Evolutionary conservation across 2,888 invertebrate genomes (phyloP), one percentile per base, ranked within the genome.

Genomic region (Machimus atricapillus): DNA sequence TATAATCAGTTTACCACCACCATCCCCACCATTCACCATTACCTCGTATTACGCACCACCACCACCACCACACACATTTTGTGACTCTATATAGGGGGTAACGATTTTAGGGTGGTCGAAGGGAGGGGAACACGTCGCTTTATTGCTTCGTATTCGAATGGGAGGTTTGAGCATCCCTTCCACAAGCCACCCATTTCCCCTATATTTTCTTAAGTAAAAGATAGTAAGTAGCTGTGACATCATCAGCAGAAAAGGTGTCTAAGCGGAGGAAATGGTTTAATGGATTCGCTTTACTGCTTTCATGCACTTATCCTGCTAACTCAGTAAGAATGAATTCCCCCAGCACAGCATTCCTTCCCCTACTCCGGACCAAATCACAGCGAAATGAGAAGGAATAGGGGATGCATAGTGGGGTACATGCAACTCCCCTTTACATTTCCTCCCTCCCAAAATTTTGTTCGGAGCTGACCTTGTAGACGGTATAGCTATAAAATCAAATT

Each of bases 1-100:
- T 78, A 40, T 78, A 78, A 78, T 78, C 78, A 78, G 78, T 78
- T 78, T 78, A 78, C 78, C 40, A 37, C 78, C 66, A 23, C 23
- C 23, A 23, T 4, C n/a, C 23, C 46, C 78, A 46, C n/a, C 77
- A 43, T 16, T 37, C 37, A 46, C 43, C 43, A 46, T 46, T 46
- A 14, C 14, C 56, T 19, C n/a, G 56, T n/a, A 56, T 56, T 56
- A 46, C 16, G 31, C 3, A 31, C 31, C 31, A 31, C 16, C 43
- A 46, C 14, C 43, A 16, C 43, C 14, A 46, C 3, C 56, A 56
- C n/a, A n/a, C 56, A 27, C 66, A 3, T 27, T 37, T 37, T 37
- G n/a, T 37, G 6, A 52, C n/a, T 34, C 31, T n/a, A 12, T n/a
- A 12, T 77, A 37, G 34, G 19, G 2, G n/a, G n/a, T 7, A n/a